Conservation (phyloP, 2,888 invertebrate species). For the Tetanocera ferruginea region DNA sequence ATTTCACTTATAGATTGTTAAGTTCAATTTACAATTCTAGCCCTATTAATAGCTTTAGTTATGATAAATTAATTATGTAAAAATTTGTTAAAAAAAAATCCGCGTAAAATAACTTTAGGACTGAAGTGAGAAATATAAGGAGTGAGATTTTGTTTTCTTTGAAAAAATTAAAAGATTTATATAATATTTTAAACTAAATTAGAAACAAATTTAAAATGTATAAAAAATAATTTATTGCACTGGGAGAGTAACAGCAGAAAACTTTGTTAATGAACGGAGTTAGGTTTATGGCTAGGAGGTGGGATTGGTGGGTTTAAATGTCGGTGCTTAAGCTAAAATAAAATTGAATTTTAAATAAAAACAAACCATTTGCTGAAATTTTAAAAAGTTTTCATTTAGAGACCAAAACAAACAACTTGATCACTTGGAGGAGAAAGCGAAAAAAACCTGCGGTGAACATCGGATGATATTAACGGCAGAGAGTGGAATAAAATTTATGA, state of each 20-base stretch:
- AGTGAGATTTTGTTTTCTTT: background rate
- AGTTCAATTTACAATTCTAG: too few species aligned
- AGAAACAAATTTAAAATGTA: background rate
- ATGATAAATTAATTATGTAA: too few species aligned
- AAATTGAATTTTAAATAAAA: slow-evolving; percentile 1
- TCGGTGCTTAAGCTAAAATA: background rate
- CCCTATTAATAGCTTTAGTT: too few species aligned
- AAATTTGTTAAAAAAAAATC: too few species aligned
- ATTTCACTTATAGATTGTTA: too few species aligned
- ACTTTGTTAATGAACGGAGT: background rate
- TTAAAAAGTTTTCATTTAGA: background rate
- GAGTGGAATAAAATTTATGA: slow-evolving; percentile 69
- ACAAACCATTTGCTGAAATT: background rate
- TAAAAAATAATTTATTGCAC: slow-evolving; percentile 47
- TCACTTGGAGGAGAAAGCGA: too few species aligned
- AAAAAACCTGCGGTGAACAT: too few species aligned
- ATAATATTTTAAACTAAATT: background rate
- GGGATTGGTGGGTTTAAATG: background rate
- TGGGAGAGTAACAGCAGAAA: slow-evolving; percentile 39
- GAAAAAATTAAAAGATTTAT: background rate
- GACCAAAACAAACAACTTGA: too few species aligned
- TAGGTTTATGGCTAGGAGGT: background rate
- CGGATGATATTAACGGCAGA: slow-evolving; percentile 64
- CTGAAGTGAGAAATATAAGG: background rate
- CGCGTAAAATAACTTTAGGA: background rate